Conservation (phyloP, 2,888 invertebrate species). For the Drosophila falleni region DNA sequence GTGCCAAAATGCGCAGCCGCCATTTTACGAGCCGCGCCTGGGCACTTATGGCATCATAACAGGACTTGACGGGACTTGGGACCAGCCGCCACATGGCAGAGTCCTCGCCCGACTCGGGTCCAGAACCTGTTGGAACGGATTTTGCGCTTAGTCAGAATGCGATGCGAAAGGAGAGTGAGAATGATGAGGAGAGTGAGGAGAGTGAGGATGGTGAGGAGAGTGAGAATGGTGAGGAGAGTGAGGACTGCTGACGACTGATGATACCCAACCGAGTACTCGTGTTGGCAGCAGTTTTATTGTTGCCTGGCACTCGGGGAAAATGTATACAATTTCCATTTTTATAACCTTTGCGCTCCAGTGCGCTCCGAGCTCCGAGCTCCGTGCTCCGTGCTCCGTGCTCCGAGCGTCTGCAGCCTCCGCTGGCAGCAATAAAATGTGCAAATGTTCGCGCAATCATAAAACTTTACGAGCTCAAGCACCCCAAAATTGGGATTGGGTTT, state of each 20-base stretch:
- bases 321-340: slow-evolving; percentile 81
- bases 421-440: slow-evolving; percentile 67
- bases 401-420: slow-evolving; percentile 58
- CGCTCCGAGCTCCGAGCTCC: slow-evolving; percentile 55
- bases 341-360: slow-evolving; percentile 67
- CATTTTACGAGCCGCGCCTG: slow-evolving; percentile 78
- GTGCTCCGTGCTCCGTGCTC: too few species aligned
- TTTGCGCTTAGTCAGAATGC: slow-evolving; percentile 78
- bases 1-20: slow-evolving; percentile 60
- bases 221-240: neutral
- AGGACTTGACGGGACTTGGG: too few species aligned
- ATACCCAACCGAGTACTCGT: slow-evolving; percentile 24
- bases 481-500: slow-evolving; percentile 64
- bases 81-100: slow-evolving; percentile 7
- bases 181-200: neutral
- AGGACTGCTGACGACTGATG: neutral
- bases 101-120: slow-evolving; percentile 4
- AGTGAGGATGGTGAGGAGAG: neutral
- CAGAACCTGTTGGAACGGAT: slow-evolving; percentile 64
- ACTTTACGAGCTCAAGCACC: slow-evolving; percentile 65
- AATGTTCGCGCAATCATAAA: slow-evolving; percentile 71
- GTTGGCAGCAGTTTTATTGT: slow-evolving; percentile 66
- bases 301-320: slow-evolving; percentile 69
- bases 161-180: slow-evolving; percentile 18
- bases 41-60: slow-evolving; percentile 72